These are phyloP conservation scores for Allolobophora icterica DNA, from an alignment of 2,888 invertebrate species.

Conservation along the genomic window DNA sequence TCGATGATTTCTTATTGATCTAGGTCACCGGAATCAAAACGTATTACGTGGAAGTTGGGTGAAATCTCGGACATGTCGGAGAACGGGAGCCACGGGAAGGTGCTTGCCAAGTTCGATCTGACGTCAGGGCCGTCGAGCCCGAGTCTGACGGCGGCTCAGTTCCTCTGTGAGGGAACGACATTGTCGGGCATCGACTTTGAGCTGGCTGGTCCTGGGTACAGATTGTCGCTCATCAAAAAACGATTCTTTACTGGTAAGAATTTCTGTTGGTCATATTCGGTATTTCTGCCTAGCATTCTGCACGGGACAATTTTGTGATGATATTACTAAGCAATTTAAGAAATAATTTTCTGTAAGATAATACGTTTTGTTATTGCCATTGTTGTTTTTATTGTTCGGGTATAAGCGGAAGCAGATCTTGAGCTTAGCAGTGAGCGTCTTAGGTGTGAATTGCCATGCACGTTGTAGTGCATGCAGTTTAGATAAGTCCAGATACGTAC, in stretches of 20 bases:
- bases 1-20: background rate
- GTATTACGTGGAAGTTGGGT: constrained; percentile 89
- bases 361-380: no score
- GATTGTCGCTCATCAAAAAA: constrained; percentile 90
- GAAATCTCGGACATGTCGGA: constrained; percentile 75
- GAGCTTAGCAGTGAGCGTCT: no score
- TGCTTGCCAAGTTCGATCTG: constrained; percentile 87
- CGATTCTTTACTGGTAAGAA: constrained; percentile 85
- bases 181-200: constrained; percentile 93
- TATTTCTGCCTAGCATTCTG: background rate
- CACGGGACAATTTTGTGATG: background rate
- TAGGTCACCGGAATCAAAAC: constrained; percentile 71
- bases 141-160: constrained; percentile 80
- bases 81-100: constrained; percentile 72
- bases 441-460: no score
- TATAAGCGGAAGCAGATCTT: no score
- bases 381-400: no score
- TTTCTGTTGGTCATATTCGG: background rate
- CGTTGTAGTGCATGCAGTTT: no score
- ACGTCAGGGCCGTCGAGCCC: constrained; percentile 35
- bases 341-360: background rate
- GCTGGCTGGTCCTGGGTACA: constrained; percentile 85
- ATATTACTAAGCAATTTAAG: background rate
- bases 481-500: no score
- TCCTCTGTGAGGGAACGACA: constrained; percentile 93